Conservation (phyloP, 1,140 invertebrate species). For the Drosophila sp. region DNA sequence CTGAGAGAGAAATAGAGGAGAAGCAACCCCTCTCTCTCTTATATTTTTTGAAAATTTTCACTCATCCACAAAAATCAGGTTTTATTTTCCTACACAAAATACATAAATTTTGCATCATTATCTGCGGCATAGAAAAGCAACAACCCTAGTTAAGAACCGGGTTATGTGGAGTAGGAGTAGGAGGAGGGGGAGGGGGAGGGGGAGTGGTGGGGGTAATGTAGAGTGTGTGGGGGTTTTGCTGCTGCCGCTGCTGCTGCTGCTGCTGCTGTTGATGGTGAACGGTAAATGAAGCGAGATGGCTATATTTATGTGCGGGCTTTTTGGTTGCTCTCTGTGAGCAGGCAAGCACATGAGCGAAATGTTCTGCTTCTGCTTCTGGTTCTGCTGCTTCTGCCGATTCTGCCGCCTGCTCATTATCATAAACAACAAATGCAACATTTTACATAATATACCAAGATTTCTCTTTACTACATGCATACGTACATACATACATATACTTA, state of each 20-base stretch:
- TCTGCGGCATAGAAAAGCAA: conserved; percentile 33
- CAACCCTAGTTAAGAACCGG: conserved; percentile 29
- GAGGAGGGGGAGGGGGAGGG: background rate
- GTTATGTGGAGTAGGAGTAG: background rate
- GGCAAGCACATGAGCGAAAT: conserved; percentile 70
- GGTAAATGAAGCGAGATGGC: conserved; percentile 69
- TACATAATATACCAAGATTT: conserved; percentile 69
- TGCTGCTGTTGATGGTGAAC: conserved; percentile 10
- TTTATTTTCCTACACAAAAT: conserved; percentile 82
- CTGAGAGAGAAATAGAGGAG: background rate
- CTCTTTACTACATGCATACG: conserved; percentile 19
- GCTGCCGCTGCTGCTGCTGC: conserved; percentile 4
- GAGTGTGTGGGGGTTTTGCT: conserved; percentile 13
- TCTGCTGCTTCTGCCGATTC: background rate
- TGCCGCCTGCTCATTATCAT: conserved; percentile 73
- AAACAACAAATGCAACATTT: conserved; percentile 79
- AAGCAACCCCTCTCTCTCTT: background rate
- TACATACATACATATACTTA: conserved; percentile 1
- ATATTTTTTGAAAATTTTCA: conserved; percentile 42
- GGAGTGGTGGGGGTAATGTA: background rate
- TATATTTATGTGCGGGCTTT: conserved; percentile 52
- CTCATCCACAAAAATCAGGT: conserved; percentile 78
- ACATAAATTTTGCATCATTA: conserved; percentile 83
- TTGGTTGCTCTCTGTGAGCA: conserved; percentile 37
- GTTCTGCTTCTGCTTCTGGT: conserved; percentile 2